Conservation (phyloP, 1,140 invertebrate species). For the Berghia stephanieae region DNA sequence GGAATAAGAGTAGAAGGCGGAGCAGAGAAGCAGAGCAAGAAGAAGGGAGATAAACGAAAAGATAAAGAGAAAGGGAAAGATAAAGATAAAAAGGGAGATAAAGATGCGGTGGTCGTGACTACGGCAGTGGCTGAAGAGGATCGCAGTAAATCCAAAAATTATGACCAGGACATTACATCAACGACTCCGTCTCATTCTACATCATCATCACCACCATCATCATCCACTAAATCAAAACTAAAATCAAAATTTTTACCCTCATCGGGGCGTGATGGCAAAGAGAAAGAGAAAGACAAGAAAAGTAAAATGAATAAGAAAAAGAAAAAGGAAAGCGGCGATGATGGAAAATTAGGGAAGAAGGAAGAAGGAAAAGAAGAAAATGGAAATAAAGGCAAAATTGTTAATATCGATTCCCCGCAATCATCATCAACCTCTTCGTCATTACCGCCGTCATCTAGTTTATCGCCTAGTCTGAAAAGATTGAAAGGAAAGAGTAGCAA, state of each 20-base stretch:
- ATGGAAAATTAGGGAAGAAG: not conserved
- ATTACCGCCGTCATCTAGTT: no score
- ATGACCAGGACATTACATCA: not conserved
- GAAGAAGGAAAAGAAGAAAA: not conserved
- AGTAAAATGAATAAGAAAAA: not conserved
- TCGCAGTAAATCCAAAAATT: no score
- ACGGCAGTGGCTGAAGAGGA: no score
- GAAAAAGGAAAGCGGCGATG: not conserved
- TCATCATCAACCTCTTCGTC: no score
- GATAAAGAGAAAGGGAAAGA: not conserved
- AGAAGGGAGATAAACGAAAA: not conserved
- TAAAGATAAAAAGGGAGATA: not conserved
- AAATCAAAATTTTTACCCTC: not conserved
- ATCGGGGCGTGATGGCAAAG: not conserved
- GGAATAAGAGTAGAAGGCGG: not conserved
- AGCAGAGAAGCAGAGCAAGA: not conserved
- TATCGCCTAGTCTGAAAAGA: not conserved
- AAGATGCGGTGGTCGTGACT: constrained; percentile 12
- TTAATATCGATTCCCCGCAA: no score
- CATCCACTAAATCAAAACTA: not conserved
- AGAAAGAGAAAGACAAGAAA: not conserved
- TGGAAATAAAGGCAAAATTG: no score
- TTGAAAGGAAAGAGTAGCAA: not conserved
- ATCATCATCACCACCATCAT: not conserved
- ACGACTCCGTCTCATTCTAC: not conserved